Evolutionary conservation across 2,113 vertebrate species (phyloP), one percentile per base, ranked within the genome.

Genomic region (Hippocampus mohnikei): DNA sequence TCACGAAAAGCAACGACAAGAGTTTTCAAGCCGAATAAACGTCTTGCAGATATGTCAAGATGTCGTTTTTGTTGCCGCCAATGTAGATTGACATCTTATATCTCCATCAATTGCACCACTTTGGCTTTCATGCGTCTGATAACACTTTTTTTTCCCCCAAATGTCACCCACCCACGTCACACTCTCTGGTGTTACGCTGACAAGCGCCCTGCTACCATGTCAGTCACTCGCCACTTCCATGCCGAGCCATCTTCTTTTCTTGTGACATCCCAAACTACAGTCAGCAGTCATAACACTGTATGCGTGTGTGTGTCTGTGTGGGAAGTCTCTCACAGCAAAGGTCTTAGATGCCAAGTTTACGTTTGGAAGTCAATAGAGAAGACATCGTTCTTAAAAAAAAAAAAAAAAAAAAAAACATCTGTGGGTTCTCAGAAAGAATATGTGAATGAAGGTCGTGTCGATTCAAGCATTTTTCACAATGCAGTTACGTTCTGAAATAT

Each of bases 211-310:
- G 75, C 78, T 76, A 75, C 66, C 62, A 73, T 84, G 88, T 92
- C 90, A 89, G 80, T 88, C 85, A 88, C 41, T 78, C 83, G 79
- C 83, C 82, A 60, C 61, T 78, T 67, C 80, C 73, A 58, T 37
- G 65, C 71, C 71, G 25, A 65, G 66, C 70, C 80, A 72, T 85
- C 75, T 67, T 72, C 71, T 77, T 83, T 75, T 74, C 80, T 70
- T 55, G 37, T 81, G 77, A 81, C 87, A 88, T 79, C 64, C 78
- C 66, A 81, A 82, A 82, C 70, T 73, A 69, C 41, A 66, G 70
- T 62, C 66, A 87, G 75, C 78, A 67, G 79, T 76, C 73, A 77
- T 64, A 75, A 82, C 84, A 76, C 66, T 73, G 64, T 21, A 42
- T 41, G 42, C 75, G 56, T 59, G 27, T 68, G 71, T 70, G 68